Percentiles rank a stretch among this genome's conserved stretches.
Evolutionary conservation across 2,888 invertebrate genomes (phyloP).

Genomic region (Tenodera sinensis): DNA sequence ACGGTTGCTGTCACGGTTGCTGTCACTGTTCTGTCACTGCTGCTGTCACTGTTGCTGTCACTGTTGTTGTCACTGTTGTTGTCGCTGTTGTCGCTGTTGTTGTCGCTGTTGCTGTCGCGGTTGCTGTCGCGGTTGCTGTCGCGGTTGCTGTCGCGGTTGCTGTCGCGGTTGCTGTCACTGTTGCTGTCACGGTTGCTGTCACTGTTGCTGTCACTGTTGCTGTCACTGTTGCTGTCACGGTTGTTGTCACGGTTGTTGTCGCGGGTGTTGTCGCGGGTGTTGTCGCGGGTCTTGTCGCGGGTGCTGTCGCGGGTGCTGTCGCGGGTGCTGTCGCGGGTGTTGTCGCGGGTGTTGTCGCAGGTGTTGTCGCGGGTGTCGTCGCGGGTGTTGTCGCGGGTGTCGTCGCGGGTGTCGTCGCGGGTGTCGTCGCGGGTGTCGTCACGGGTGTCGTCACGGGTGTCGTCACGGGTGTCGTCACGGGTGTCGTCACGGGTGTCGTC

Average conservation of each 20-base stretch:
- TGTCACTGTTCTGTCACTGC: background rate
- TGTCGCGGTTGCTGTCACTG: conserved; percentile 3
- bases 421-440: too few species aligned
- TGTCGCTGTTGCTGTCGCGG: background rate
- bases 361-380: too few species aligned
- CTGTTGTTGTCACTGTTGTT: background rate
- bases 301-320: too few species aligned
- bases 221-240: too few species aligned
- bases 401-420: too few species aligned
- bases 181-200: conserved; percentile 3
- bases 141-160: background rate
- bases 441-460: too few species aligned
- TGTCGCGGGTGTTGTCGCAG: too few species aligned
- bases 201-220: background rate
- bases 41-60: background rate
- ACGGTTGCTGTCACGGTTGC: background rate
- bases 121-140: background rate
- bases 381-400: too few species aligned
- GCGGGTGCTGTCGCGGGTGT: too few species aligned
- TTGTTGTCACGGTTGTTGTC: too few species aligned
- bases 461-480: too few species aligned
- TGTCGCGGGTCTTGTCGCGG: background rate
- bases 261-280: background rate
- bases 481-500: too few species aligned
- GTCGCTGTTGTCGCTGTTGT: background rate